These are phyloP conservation scores for Amblyornis subalaris DNA, from an alignment of 2,113 vertebrate genomes.

Conservation along the genomic window DNA sequence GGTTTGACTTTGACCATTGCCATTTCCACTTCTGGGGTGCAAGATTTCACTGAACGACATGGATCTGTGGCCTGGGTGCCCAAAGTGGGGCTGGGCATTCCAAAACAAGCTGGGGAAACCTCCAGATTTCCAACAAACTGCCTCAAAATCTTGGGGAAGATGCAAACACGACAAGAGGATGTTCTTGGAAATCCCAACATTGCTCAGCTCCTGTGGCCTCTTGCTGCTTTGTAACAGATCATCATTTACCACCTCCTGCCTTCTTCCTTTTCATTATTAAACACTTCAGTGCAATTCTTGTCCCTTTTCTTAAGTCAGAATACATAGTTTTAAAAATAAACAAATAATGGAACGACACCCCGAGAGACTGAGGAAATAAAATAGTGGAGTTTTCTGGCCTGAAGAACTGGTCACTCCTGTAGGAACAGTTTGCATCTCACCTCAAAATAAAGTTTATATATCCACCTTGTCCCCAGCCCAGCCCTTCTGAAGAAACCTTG, in stretches of 20 bases:
- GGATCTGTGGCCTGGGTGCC: too few relatives aligned
- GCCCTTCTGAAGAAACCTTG: background rate
- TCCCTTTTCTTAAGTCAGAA: background rate
- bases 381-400: background rate
- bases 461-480: background rate
- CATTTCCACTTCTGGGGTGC: background rate
- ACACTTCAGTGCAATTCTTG: background rate
- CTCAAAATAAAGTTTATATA: background rate
- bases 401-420: background rate
- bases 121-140: background rate
- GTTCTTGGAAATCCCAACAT: background rate
- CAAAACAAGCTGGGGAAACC: background rate
- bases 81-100: background rate
- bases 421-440: background rate
- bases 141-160: background rate
- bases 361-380: background rate
- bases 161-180: rapidly evolving
- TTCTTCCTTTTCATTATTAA: background rate
- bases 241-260: background rate
- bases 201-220: background rate
- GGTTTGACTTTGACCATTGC: background rate
- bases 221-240: background rate
- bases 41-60: background rate
- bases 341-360: background rate
- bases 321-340: background rate